phyloP scores from a whole-genome alignment of 2,113 vertebrate species.

The Elaphurus davidianus region DNA sequence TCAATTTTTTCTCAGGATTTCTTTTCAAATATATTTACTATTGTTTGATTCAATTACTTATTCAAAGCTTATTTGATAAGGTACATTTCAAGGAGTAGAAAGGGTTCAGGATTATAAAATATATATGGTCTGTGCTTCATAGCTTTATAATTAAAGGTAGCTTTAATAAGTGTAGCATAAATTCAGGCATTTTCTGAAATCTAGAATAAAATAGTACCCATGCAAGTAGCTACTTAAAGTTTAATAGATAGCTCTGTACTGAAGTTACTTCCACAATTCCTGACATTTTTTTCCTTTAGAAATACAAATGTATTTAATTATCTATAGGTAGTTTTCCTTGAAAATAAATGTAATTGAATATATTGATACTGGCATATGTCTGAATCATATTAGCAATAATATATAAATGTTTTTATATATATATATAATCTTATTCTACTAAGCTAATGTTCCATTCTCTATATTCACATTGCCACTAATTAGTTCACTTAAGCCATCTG shows the following conservation, averaged over 20 bases:
- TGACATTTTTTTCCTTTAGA: background rate
- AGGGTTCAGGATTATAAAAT: background rate
- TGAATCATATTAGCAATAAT: background rate
- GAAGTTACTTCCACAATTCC: background rate
- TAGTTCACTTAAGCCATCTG: background rate
- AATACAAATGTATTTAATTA: background rate
- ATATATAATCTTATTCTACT: background rate
- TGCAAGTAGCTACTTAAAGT: background rate
- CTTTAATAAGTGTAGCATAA: background rate
- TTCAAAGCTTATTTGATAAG: background rate
- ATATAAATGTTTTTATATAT: background rate
- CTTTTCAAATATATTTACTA: background rate
- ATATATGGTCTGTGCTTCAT: background rate
- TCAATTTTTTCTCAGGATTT: background rate
- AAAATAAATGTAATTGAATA: background rate
- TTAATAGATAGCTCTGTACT: background rate
- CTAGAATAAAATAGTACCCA: background rate
- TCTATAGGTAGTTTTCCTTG: background rate
- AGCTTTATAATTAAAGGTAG: background rate
- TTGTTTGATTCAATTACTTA: background rate
- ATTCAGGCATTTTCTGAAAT: background rate
- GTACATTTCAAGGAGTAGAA: background rate
- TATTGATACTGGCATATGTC: background rate
- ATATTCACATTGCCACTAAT: background rate
- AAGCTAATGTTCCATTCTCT: background rate